Percentiles rank a stretch among this genome's conserved stretches.
Evolutionary conservation across 1,140 invertebrate genomes (phyloP).

Genomic region (Nephila pilipes): DNA sequence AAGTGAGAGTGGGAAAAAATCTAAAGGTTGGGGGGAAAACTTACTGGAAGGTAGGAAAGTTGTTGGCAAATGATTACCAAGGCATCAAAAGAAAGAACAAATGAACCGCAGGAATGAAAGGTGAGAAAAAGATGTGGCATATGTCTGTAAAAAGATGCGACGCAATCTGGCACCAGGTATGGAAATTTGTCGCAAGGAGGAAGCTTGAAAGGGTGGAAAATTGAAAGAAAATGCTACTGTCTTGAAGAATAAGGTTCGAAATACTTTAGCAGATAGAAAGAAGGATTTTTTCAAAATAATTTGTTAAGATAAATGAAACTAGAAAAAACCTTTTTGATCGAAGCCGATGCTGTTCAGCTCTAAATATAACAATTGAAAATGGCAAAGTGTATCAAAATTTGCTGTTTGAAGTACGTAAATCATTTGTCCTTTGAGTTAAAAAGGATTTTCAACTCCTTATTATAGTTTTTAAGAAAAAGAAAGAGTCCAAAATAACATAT

Average conservation of each 20-base stretch:
- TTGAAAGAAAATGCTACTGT: slow-evolving; percentile 9
- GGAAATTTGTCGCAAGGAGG: neutral
- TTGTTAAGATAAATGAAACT: too few relatives aligned
- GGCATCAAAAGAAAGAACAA: slow-evolving; percentile 26
- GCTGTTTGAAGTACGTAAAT: too few relatives aligned
- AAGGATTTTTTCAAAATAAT: neutral
- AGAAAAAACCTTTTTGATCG: too few relatives aligned
- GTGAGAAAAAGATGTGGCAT: slow-evolving; percentile 1
- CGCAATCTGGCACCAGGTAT: slow-evolving; percentile 6
- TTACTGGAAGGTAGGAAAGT: slow-evolving; percentile 15
- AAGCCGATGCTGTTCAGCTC: too few relatives aligned
- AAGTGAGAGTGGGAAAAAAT: slow-evolving; percentile 16
- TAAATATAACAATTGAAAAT: too few relatives aligned
- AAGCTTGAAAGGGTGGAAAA: neutral
- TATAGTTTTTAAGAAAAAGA: too few relatives aligned
- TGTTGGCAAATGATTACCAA: slow-evolving; percentile 40
- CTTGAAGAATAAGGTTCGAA: neutral
- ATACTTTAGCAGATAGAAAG: neutral
- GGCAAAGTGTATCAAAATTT: too few relatives aligned
- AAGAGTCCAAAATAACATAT: too few relatives aligned
- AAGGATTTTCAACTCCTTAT: too few relatives aligned
- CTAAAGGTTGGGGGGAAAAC: neutral
- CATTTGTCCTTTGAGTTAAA: too few relatives aligned
- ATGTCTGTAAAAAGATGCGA: neutral
- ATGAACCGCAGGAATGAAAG: slow-evolving; percentile 3